Evolutionary conservation across 2,797 vertebrate genomes (phyloP), one percentile per base, ranked within the genome.

Genomic region (Urosaurus nigricauda): DNA sequence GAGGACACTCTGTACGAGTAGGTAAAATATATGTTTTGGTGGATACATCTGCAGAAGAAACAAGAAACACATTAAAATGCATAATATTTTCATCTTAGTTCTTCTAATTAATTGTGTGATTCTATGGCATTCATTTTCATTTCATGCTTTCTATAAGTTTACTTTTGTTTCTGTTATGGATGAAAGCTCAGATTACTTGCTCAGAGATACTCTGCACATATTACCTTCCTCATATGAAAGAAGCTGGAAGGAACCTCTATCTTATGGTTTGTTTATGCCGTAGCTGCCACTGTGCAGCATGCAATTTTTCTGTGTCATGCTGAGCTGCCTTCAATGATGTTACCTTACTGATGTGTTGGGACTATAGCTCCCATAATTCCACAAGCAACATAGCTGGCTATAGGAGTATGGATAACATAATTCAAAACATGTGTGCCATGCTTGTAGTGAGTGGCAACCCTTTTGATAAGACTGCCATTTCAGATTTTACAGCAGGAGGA

Each of bases 1-100:
- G 91, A 1, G 97, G 97, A 84, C 83, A 89, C 78, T 97, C 65
- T 35, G 96, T 93, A 0, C 94, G 89, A 70, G 97, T 97, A 2
- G 94, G 95, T 86, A 96, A 91, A 84, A 93, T 95, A 0, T 91
- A 92, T 35, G 91, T 88, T 87, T 92, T 89, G 32, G n/a, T 26
- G 0, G 86, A 91, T 56, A 95, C 96, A 70, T 97, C 97, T 97
- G 90, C 19, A 90, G 65, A 83, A 81, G 65, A 80, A 90, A 84
- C 11, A 79, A n/a, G 73, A 24, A 60, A 87, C 37, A 24, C 4
- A 89, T 14, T 78, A 65, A n/a, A 73, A 0, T 68, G 8, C 14
- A 29, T 75, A 12, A 7, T 89, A n/a, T 63, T 90, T 68, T 7
- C 74, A 29, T 74, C 14, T 29, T 88, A 58, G 14, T 16, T 26